Evolutionary conservation across 1,140 invertebrate species (phyloP).

Genomic region (Riptortus pedestris): DNA sequence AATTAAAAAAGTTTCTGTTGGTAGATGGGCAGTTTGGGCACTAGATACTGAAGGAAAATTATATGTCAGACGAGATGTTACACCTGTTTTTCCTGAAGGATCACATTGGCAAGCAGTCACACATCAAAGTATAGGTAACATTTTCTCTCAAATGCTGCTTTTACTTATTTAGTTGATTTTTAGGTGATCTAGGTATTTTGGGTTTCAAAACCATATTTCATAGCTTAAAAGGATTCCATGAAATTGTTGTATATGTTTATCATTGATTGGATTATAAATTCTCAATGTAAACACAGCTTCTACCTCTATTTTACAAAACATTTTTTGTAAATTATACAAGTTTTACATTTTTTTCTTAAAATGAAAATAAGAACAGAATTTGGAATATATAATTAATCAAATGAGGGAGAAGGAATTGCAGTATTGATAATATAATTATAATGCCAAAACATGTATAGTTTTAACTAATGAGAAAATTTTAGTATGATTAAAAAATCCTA

Average conservation of each 20-base stretch:
- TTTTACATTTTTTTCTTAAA: too few relatives aligned
- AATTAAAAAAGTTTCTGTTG: slow-evolving; percentile 67
- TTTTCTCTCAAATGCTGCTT: neutral
- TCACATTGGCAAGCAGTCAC: slow-evolving; percentile 55
- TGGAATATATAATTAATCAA: too few relatives aligned
- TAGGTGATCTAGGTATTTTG: neutral
- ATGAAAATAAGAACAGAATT: too few relatives aligned
- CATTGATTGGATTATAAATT: neutral
- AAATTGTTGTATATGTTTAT: neutral
- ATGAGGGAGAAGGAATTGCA: too few relatives aligned
- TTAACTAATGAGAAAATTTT: too few relatives aligned
- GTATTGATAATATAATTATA: too few relatives aligned
- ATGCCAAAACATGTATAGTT: too few relatives aligned
- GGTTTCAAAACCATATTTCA: neutral
- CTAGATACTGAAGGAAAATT: slow-evolving; percentile 50
- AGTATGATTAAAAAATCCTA: too few relatives aligned
- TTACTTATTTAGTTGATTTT: neutral
- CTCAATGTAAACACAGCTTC: neutral
- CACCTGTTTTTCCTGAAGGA: slow-evolving; percentile 58
- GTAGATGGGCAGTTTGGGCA: slow-evolving; percentile 57
- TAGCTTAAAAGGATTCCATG: neutral
- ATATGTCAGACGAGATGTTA: slow-evolving; percentile 56
- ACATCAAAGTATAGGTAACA: slow-evolving; percentile 41
- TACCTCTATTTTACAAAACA: neutral
- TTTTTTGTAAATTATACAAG: too few relatives aligned